Conservation (phyloP, 1,140 invertebrate species). For the Drosophila littoralis region DNA sequence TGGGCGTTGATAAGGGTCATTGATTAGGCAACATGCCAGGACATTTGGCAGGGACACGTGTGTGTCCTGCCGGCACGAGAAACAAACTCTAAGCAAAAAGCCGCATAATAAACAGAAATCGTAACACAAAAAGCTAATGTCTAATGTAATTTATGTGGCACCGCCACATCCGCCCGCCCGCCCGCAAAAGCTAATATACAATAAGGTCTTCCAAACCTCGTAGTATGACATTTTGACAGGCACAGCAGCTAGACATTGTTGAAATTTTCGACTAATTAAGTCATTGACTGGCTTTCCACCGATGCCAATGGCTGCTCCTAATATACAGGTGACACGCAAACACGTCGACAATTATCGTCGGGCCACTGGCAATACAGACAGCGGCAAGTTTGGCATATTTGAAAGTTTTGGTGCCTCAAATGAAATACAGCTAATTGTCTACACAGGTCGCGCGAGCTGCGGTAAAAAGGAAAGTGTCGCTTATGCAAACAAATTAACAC, state of each 20-base stretch:
- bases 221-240: slow-evolving; percentile 47
- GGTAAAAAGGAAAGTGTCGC: slow-evolving; percentile 45
- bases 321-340: slow-evolving; percentile 70
- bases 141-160: slow-evolving; percentile 49
- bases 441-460: slow-evolving; percentile 27
- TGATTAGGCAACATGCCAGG: slow-evolving; percentile 61
- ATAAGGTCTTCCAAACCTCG: slow-evolving; percentile 15
- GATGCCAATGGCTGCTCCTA: slow-evolving; percentile 33
- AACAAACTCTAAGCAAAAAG: slow-evolving; percentile 7
- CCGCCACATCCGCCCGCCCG: not conserved
- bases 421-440: slow-evolving; percentile 67
- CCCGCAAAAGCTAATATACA: slow-evolving; percentile 30
- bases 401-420: slow-evolving; percentile 66
- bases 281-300: slow-evolving; percentile 37
- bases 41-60: slow-evolving; percentile 57
- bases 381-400: slow-evolving; percentile 62
- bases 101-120: slow-evolving; percentile 59
- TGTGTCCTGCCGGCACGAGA: slow-evolving; percentile 35
- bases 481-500: slow-evolving; percentile 66
- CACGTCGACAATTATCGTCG: slow-evolving; percentile 74
- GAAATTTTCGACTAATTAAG: slow-evolving; percentile 77
- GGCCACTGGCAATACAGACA: slow-evolving; percentile 34
- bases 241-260: slow-evolving; percentile 42
- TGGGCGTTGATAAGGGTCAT: slow-evolving; percentile 65
- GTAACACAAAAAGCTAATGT: slow-evolving; percentile 39